Evolutionary conservation across 92 coral and sea anemone genomes (phyloP), one percentile per base, ranked within the genome.

Genomic region (Palythoa grandis): DNA sequence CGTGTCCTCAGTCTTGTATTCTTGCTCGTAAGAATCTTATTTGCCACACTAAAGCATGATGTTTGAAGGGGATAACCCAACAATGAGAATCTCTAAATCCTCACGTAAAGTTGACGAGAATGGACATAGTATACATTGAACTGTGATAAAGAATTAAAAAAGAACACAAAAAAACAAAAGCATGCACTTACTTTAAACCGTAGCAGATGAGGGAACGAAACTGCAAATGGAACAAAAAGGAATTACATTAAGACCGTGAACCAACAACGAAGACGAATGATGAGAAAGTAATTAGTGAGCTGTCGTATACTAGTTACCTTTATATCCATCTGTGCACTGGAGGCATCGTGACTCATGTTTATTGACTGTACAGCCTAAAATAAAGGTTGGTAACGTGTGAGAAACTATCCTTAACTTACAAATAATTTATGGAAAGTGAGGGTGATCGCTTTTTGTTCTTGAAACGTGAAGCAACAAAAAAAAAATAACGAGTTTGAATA

Each of bases 321-420:
- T 48, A 96, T 93, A 67, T 96, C 98, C 98, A 96, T 96, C 91
- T 96, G 98, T 73, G 98, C 92, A 7, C 91, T 93, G 16, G 98
- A 88, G 4, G 90, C 83, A 79, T 96, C 98, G 86, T 96, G 98
- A 58, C 98, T 96, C 98, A 96, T 94, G 82, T 96, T 96, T 52
- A 96, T 95, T 11, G 98, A 94, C 89, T 96, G 98, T 38, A 96
- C 98, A 11, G 98, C 98, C 98, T 96, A 50, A 52, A 23, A 52
- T 10, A 80, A 47, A 63, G 3, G 20, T 10, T 7, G 3, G 10
- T 7, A 0, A 9, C n/a, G 17, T 4, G 57, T 79, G 11, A 65
- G 56, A 12, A 14, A 52, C 52, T 11, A 22, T 74, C 37, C 9
- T 0, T 4, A 29, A n/a, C 11, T 2, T 7, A 29, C 35, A 29